A percentile compares a stretch with the other conserved stretches of the same genome.
Conservation (phyloP, 1,140 invertebrate genomes). For the Aphelinus certus region DNA sequence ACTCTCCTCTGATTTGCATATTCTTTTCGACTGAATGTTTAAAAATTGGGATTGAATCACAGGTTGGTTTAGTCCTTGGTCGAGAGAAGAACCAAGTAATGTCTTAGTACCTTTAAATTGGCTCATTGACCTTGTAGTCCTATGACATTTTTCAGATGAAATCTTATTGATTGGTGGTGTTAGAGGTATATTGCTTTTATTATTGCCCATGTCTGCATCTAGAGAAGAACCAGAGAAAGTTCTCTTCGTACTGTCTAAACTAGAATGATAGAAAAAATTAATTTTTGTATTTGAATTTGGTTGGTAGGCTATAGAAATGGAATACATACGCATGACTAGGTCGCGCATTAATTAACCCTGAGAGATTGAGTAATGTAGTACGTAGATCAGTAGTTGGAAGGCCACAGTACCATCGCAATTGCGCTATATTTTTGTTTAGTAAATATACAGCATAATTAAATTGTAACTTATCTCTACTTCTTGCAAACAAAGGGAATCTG, state of each 20-base stretch:
- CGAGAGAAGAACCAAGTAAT: slow-evolving; percentile 63
- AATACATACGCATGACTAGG: slow-evolving; percentile 57
- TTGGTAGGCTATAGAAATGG: slow-evolving; percentile 12
- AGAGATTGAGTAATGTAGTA: slow-evolving; percentile 79
- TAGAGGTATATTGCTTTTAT: slow-evolving; percentile 51
- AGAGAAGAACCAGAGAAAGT: slow-evolving; percentile 65
- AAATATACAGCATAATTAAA: slow-evolving; percentile 87
- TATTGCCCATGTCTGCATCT: slow-evolving; percentile 56
- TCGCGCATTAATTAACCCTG: slow-evolving; percentile 69
- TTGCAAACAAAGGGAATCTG: slow-evolving; percentile 82
- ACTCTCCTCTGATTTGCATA: slow-evolving; percentile 63
- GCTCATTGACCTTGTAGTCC: slow-evolving; percentile 54
- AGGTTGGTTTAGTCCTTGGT: slow-evolving; percentile 65
- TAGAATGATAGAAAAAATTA: slow-evolving; percentile 42
- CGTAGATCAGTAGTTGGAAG: slow-evolving; percentile 76
- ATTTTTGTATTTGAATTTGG: slow-evolving; percentile 21
- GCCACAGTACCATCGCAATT: slow-evolving; percentile 79
- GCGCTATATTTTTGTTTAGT: slow-evolving; percentile 89
- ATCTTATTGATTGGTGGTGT: slow-evolving; percentile 60
- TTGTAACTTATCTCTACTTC: slow-evolving; percentile 77
- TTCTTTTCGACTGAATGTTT: slow-evolving; percentile 56
- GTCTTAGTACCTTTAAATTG: slow-evolving; percentile 57
- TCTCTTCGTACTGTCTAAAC: slow-evolving; percentile 62
- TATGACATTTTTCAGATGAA: slow-evolving; percentile 58
- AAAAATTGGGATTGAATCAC: slow-evolving; percentile 50